Evolutionary conservation across 2,888 invertebrate species (phyloP).

Genomic region (Torymus aiolomorphi): DNA sequence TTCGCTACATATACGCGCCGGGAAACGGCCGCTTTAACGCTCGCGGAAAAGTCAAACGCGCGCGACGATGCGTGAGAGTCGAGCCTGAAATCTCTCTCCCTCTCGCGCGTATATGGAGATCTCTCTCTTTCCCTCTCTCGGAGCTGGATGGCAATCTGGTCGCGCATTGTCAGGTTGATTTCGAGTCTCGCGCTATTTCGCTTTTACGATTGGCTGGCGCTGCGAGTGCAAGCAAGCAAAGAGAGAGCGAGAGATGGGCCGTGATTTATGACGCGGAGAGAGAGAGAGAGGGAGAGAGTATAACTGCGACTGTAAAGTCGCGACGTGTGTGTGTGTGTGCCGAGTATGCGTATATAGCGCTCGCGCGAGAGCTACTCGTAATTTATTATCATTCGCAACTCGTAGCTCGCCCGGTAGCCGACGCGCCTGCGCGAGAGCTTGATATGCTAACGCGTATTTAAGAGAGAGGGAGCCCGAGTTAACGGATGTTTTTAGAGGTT

Average conservation of each 20-base stretch:
- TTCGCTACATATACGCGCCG: not conserved
- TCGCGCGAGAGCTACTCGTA: not conserved
- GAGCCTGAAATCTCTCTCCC: not conserved
- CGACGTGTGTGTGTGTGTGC: not conserved
- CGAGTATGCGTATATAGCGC: not conserved
- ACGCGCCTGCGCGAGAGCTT: slow-evolving; percentile 14
- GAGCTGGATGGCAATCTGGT: not conserved
- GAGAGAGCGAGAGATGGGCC: slow-evolving; percentile 14
- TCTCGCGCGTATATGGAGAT: not conserved
- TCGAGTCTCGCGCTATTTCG: slow-evolving; percentile 20
- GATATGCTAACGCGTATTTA: slow-evolving; percentile 37
- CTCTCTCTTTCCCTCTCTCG: too few species aligned
- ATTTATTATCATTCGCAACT: slow-evolving; percentile 48
- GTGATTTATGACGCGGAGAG: slow-evolving; percentile 38
- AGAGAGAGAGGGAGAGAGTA: not conserved
- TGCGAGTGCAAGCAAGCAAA: not conserved
- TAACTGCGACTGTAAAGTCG: slow-evolving; percentile 34
- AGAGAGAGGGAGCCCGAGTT: slow-evolving; percentile 29
- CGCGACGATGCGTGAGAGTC: slow-evolving; percentile 8
- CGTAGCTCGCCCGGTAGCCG: slow-evolving; percentile 14
- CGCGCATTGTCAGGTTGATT: slow-evolving; percentile 43
- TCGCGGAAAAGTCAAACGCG: slow-evolving; percentile 27
- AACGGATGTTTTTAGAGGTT: slow-evolving; percentile 8
- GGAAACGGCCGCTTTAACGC: slow-evolving; percentile 23
- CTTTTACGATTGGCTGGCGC: slow-evolving; percentile 42